Percentiles rank a stretch among this genome's conserved stretches.
phyloP scores from a whole-genome alignment of 2,797 vertebrate genomes.

The Scleropages formosus region DNA sequence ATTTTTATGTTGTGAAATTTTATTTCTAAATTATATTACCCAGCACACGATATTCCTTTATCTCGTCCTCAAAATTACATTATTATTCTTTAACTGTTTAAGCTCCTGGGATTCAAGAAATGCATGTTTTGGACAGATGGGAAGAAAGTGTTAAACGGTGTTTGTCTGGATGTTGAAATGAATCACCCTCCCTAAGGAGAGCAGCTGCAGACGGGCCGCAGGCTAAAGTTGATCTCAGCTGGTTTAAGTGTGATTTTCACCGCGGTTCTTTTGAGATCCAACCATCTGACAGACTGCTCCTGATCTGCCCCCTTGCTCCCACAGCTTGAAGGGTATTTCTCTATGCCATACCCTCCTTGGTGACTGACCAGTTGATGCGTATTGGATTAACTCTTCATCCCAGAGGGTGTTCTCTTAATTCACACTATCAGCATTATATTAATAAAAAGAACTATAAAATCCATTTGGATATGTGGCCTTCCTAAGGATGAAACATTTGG shows the following conservation, averaged over 20 bases:
- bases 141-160: too few relatives aligned
- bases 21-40: too few relatives aligned
- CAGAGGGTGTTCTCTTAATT: slow-evolving; percentile 19
- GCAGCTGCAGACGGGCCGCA: neutral
- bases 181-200: neutral
- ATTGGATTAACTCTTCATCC: slow-evolving; percentile 15
- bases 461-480: too few relatives aligned
- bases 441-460: too few relatives aligned
- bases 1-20: too few relatives aligned
- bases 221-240: neutral
- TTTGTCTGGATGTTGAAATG: neutral
- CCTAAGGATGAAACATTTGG: too few relatives aligned
- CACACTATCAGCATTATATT: slow-evolving; percentile 3
- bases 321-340: neutral
- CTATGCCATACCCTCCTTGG: neutral
- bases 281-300: neutral
- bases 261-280: neutral
- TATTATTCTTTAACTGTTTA: too few relatives aligned
- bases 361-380: slow-evolving; percentile 8
- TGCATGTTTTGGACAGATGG: too few relatives aligned
- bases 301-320: neutral
- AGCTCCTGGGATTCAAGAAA: too few relatives aligned
- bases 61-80: neutral
- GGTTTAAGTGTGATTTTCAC: neutral
- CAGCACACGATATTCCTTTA: too few relatives aligned